phyloP scores from a whole-genome alignment of 2,888 invertebrate genomes.

The Petrolisthes cinctipes region DNA sequence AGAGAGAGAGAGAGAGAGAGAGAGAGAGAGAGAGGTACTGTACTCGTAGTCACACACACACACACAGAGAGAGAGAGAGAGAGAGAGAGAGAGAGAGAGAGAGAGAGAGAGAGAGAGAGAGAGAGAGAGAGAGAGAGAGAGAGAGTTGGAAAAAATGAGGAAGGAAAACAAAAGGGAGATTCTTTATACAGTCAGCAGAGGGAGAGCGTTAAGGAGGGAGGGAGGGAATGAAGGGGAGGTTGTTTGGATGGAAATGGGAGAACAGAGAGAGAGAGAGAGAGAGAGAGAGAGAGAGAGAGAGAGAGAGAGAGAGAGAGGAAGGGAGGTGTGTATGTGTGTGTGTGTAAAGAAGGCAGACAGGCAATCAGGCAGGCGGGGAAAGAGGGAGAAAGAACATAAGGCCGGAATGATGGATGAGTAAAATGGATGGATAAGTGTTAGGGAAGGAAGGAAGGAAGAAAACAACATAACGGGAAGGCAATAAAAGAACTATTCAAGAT shows the following conservation, averaged over 20 bases:
- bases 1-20: slow-evolving; percentile 8
- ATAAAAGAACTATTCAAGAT: not conserved
- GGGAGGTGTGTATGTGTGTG: not conserved
- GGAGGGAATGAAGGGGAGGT: not conserved
- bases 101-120: not conserved
- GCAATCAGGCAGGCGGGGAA: too few species aligned
- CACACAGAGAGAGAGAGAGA: too few species aligned
- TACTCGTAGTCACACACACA: too few species aligned
- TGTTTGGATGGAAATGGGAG: not conserved
- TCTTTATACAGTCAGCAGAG: not conserved
- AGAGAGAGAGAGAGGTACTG: not conserved
- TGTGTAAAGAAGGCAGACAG: not conserved
- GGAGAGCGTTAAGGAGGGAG: too few species aligned
- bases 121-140: too few species aligned
- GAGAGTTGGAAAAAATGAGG: not conserved
- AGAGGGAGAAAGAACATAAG: not conserved
- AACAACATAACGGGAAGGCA: not conserved
- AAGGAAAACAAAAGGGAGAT: slow-evolving; percentile 1
- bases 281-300: not conserved
- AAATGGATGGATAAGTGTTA: not conserved
- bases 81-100: slow-evolving; percentile 1
- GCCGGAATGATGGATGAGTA: not conserved
- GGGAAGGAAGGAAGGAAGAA: not conserved
- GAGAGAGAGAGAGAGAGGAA: not conserved
- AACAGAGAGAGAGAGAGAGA: not conserved